phyloP scores from a whole-genome alignment of 2,113 vertebrate genomes.

The Micronycteris hirsuta region DNA sequence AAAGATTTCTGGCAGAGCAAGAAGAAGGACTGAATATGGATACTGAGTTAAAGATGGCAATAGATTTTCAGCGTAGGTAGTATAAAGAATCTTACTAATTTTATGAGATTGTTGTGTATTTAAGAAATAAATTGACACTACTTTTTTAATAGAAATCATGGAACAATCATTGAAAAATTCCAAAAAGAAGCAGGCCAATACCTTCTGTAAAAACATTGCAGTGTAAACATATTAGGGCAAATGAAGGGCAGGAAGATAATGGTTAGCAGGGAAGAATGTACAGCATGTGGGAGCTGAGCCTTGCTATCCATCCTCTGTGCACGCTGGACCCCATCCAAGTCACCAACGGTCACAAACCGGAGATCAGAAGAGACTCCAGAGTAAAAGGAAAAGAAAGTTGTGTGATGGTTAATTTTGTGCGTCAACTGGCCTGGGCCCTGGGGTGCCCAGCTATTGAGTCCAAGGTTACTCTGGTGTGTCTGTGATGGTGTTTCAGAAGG shows the following conservation, averaged over 20 bases:
- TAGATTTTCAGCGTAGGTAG: background rate
- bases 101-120: background rate
- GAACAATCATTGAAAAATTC: background rate
- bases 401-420: background rate
- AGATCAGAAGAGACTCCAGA: background rate
- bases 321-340: background rate
- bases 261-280: background rate
- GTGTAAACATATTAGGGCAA: background rate
- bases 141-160: background rate
- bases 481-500: background rate
- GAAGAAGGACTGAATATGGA: background rate
- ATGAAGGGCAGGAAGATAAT: background rate
- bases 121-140: background rate
- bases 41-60: background rate
- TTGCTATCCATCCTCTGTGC: background rate
- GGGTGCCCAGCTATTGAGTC: background rate
- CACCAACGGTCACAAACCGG: background rate
- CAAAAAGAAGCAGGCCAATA: background rate
- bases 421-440: background rate
- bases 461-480: background rate
- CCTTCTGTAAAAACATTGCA: background rate
- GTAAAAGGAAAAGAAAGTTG: background rate
- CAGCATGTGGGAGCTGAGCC: background rate
- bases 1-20: background rate
- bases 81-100: background rate